Evolutionary conservation across 2,113 vertebrate species (phyloP), one percentile per base, ranked within the genome.

Genomic region (Euleptes europaea): DNA sequence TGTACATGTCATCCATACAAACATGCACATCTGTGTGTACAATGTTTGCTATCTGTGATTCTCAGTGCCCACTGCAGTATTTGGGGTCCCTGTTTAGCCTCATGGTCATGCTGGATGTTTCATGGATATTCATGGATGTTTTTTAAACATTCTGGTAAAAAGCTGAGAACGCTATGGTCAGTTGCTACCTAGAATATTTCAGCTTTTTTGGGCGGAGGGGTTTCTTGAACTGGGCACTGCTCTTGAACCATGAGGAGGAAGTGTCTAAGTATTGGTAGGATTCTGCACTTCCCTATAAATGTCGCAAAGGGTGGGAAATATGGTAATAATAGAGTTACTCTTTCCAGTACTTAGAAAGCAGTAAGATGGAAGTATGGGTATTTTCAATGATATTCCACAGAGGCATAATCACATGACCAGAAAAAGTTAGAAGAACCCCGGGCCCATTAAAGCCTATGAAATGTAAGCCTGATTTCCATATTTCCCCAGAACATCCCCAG

Each of bases 21-120:
- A 23, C 72, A 88, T 89, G 14, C 33, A 91, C 75, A 76, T 73
- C 77, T 67, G 15, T 66, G 33, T 69, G 65, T 67, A 71, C 60
- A 67, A 12, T 71, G 21, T 85, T 60, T 78, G 44, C 15, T 67
- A 23, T 44, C 57, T 78, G 26, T 60, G 51, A 17, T 63, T 57
- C 42, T 60, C 35, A 57, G 23, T 84, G 49, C 26, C 28, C 40
- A 13, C 13, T 67, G 47, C 42, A 33, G 19, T 47, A 38, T 47
- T 85, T 33, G 57, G 3, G 40, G 44, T 78, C 28, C 47, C 42
- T 51, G 10, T 17, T 57, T 69, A 33, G 49, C 70, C 19, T 33
- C 49, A 44, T 60, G 31, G 67, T n/a, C 75, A 71, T 21, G 38
- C n/a, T 70, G 17, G 17, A 70, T n/a, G n/a, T n/a, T n/a, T n/a